phyloP scores from a whole-genome alignment of 1,140 invertebrate genomes.

The Gryllus bimaculatus region DNA sequence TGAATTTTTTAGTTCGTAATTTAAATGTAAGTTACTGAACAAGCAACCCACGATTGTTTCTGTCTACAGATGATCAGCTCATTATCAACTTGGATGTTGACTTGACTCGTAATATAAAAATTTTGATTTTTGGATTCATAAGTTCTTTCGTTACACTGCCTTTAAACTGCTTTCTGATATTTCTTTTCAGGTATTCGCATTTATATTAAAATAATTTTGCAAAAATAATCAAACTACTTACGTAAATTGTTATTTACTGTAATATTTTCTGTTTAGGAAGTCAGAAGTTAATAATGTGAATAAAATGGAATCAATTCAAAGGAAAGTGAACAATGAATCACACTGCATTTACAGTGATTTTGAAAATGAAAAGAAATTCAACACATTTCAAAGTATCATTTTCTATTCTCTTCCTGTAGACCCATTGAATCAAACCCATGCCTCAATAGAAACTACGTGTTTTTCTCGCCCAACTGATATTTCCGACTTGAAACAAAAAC shows the following conservation, averaged over 20 bases:
- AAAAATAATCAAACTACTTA: too few species aligned
- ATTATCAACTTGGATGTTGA: not conserved
- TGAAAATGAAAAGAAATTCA: not conserved
- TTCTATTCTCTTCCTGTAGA: not conserved
- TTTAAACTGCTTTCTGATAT: not conserved
- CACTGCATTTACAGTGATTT: not conserved
- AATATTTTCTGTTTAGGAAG: not conserved
- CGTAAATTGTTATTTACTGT: not conserved
- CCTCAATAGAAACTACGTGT: too few species aligned
- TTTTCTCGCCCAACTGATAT: too few species aligned
- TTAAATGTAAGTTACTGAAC: not conserved
- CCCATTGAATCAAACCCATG: not conserved
- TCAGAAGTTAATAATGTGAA: not conserved
- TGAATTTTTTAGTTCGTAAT: not conserved
- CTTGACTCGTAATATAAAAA: not conserved
- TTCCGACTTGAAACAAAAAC: too few species aligned
- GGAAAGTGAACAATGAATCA: not conserved
- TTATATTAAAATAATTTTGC: not conserved
- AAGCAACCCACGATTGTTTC: not conserved
- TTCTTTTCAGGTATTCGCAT: not conserved
- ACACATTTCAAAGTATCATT: not conserved
- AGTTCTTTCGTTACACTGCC: not conserved
- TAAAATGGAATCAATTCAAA: not conserved
- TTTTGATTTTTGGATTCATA: not conserved
- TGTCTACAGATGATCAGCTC: not conserved